Percentiles rank a stretch among this genome's conserved stretches.
Conservation (phyloP, 2,888 invertebrate genomes). For the Heliconius ethilla region DNA sequence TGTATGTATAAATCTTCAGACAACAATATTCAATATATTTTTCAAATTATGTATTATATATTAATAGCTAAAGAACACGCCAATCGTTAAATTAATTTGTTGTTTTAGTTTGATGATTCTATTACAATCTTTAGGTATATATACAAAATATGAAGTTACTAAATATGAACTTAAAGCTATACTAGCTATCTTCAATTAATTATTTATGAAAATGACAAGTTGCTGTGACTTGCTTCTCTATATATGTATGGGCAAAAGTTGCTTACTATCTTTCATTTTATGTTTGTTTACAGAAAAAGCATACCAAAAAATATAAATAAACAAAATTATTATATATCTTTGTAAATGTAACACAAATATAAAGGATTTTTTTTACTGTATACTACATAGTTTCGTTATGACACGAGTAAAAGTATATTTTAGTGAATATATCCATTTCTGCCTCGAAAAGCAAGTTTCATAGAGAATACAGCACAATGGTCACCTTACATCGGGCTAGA, state of each 20-base stretch:
- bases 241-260: neutral
- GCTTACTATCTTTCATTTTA: neutral
- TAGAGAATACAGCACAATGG: slow-evolving; percentile 47
- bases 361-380: neutral
- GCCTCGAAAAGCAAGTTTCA: slow-evolving; percentile 38
- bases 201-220: neutral
- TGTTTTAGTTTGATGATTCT: too few species aligned
- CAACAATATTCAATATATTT: neutral
- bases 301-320: neutral
- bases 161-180: neutral
- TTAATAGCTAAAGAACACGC: too few species aligned
- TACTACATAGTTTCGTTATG: slow-evolving; percentile 19
- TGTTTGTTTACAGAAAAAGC: neutral
- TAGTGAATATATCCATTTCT: slow-evolving; percentile 19
- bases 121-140: too few species aligned
- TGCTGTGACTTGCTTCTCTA: neutral
- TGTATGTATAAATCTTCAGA: neutral
- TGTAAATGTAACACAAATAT: neutral
- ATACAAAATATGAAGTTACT: too few species aligned
- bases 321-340: neutral
- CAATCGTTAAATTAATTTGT: too few species aligned
- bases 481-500: slow-evolving; percentile 55
- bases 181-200: neutral
- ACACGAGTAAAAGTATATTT: slow-evolving; percentile 16
- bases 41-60: too few species aligned